These are phyloP conservation scores for Pseudochirops cupreus DNA, from an alignment of 2,797 vertebrate genomes.

Conservation along the genomic window DNA sequence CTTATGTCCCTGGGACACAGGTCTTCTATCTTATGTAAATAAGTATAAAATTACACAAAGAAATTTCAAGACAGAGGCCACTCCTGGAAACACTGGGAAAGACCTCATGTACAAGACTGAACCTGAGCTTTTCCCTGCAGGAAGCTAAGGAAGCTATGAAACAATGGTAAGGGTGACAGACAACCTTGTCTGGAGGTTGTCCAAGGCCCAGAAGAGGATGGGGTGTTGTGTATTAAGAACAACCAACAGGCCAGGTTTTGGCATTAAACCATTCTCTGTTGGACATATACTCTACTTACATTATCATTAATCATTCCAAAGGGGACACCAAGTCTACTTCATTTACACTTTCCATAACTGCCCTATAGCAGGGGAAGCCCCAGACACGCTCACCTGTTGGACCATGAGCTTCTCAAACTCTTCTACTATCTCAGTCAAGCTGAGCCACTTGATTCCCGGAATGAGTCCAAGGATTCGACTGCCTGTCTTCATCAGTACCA, in stretches of 20 bases:
- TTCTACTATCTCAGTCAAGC: slow-evolving; percentile 92
- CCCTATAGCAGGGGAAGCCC: background rate
- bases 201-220: background rate
- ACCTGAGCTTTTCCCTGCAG: background rate
- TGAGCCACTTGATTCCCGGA: slow-evolving; percentile 96
- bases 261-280: background rate
- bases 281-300: background rate
- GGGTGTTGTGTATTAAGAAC: background rate
- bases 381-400: slow-evolving; percentile 89
- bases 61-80: background rate
- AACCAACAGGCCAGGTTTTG: background rate
- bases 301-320: background rate
- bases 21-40: background rate
- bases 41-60: background rate
- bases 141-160: background rate
- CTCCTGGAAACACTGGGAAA: background rate
- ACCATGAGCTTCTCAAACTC: slow-evolving; percentile 98
- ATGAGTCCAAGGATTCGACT: slow-evolving; percentile 90
- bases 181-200: background rate
- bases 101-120: background rate
- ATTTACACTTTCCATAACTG: background rate
- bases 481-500: slow-evolving; percentile 93
- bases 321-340: background rate
- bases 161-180: background rate
- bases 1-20: background rate